Evolutionary conservation across 2,113 vertebrate genomes (phyloP), one percentile per base, ranked within the genome.

Genomic region (Brachyhypopomus occidentalis): DNA sequence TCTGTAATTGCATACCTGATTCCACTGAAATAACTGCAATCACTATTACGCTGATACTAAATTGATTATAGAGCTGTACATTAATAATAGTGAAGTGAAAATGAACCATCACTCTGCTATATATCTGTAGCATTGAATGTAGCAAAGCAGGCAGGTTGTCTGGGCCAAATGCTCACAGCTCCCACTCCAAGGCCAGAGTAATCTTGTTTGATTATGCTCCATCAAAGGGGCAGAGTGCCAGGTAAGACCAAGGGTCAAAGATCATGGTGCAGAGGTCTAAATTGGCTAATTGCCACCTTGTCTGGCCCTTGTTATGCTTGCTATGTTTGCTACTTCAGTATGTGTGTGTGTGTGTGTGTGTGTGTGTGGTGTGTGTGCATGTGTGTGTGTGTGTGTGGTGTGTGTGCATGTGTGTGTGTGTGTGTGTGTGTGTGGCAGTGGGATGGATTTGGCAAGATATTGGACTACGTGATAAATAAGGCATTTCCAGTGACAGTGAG

Each of bases 231-330:
- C 66, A 72, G 69, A 41, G 19, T 6, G 38, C 17, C 59, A n/a
- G 41, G 22, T 72, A 34, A 17, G 36, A 22, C 64, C 2, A 19
- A n/a, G 56, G 19, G 78, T 48, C 58, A 80, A 22, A 52, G 55
- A 27, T 69, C 56, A 62, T 34, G n/a, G n/a, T n/a, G 62, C 66
- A 74, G 60, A 62, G 34, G 55, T 20, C 67, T 69, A 48, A 73
- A 20, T 56, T 72, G 62, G 9, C 22, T 73, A 77, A 83, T 69
- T 69, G 52, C 59, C 72, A n/a, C 62, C 73, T 67, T 20, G 34
- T 41, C 11, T 60, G 73, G 36, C 73, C 58, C 73, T 62, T 7
- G 22, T 75, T 75, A 62, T 5, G 58, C 72, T 60, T 5, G n/a
- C 59, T 75, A 38, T 4, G 56, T n/a, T 34, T 23, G 36, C 23